Percentiles rank a stretch among this genome's conserved stretches.
These are phyloP conservation scores for Panopea generosa DNA, from an alignment of 2,888 invertebrate genomes.

Conservation along the genomic window DNA sequence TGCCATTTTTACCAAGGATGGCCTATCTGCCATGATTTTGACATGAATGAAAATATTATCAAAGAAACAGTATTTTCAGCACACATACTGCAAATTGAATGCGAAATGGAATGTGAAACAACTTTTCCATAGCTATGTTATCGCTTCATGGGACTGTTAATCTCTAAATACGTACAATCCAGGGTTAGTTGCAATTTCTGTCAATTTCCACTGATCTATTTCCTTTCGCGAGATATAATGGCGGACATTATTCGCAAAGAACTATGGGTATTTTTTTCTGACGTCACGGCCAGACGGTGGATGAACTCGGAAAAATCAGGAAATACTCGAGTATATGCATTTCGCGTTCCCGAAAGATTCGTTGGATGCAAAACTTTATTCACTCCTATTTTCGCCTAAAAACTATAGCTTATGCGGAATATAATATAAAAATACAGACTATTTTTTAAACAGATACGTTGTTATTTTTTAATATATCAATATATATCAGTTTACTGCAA, in stretches of 20 bases:
- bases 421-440: too few relatives aligned
- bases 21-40: slow-evolving; percentile 72
- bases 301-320: slow-evolving; percentile 10
- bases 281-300: slow-evolving; percentile 53
- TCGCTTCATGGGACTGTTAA: slow-evolving; percentile 41
- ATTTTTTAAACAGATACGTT: too few relatives aligned
- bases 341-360: too few relatives aligned
- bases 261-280: slow-evolving; percentile 62
- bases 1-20: slow-evolving; percentile 74
- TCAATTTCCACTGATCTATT: slow-evolving; percentile 42
- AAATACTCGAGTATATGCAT: neutral
- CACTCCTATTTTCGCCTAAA: too few relatives aligned
- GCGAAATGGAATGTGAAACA: slow-evolving; percentile 29
- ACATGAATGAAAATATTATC: slow-evolving; percentile 53
- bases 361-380: too few relatives aligned
- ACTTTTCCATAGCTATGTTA: slow-evolving; percentile 36
- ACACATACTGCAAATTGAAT: slow-evolving; percentile 13
- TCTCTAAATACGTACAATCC: slow-evolving; percentile 17
- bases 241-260: slow-evolving; percentile 72
- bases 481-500: too few relatives aligned
- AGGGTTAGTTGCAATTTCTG: slow-evolving; percentile 29
- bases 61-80: slow-evolving; percentile 54
- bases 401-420: too few relatives aligned
- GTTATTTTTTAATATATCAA: too few relatives aligned
- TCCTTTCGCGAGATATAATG: slow-evolving; percentile 55